phyloP scores from a whole-genome alignment of 2,113 vertebrate genomes.

The Craseonycteris thonglongyai region DNA sequence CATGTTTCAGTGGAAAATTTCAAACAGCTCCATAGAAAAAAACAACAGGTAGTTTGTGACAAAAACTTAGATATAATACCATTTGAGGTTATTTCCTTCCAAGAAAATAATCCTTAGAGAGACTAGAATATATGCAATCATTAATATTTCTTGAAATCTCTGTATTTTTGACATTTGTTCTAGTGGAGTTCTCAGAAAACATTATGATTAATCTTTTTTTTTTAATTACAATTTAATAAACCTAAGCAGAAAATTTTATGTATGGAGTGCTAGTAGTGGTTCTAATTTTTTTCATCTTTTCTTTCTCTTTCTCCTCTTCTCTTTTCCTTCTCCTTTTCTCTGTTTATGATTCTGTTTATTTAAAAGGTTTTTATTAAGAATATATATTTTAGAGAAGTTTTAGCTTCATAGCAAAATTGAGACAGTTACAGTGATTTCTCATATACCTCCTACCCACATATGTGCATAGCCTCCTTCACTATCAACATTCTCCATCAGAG shows the following conservation, averaged over 20 bases:
- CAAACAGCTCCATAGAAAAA: not conserved
- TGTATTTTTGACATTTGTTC: not conserved
- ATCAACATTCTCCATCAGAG: not conserved
- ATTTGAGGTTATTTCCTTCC: not conserved
- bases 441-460: not conserved
- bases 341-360: not conserved
- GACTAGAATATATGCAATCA: not conserved
- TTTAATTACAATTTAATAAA: not conserved
- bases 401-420: not conserved
- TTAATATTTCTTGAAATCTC: not conserved
- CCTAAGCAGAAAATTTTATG: not conserved
- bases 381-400: not conserved
- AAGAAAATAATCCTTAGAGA: not conserved
- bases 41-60: not conserved
- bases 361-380: not conserved
- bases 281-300: not conserved
- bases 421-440: not conserved
- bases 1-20: not conserved
- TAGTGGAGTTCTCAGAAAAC: not conserved
- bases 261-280: not conserved
- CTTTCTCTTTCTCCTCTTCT: not conserved
- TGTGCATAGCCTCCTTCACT: not conserved
- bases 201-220: not conserved
- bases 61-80: not conserved
- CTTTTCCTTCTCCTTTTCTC: not conserved